Conservation (phyloP, 2,797 vertebrate species). For the Enteromius radiatus region DNA sequence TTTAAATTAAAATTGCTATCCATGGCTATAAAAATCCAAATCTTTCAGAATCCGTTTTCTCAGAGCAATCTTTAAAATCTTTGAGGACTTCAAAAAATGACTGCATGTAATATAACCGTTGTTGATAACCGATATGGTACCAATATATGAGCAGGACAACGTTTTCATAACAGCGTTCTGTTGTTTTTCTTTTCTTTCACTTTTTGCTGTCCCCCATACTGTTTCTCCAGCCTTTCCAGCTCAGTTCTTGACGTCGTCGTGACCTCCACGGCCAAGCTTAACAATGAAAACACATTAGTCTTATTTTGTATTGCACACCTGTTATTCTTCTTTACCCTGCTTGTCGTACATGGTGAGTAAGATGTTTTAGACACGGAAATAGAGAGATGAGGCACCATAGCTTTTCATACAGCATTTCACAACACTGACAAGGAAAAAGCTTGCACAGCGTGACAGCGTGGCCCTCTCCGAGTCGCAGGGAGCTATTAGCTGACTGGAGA, state of each 20-base stretch:
- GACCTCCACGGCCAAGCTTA: neutral
- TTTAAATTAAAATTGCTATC: neutral
- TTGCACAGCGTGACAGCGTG: neutral
- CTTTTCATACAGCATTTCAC: neutral
- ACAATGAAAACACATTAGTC: neutral
- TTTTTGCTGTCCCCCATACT: neutral
- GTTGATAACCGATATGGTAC: neutral
- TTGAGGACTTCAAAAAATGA: neutral
- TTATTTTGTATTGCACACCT: constrained; percentile 2
- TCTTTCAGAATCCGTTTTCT: neutral
- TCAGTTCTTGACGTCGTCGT: neutral
- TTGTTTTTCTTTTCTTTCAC: neutral
- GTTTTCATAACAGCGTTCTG: neutral
- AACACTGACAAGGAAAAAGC: constrained; percentile 23
- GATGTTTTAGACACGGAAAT: neutral
- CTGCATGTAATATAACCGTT: neutral
- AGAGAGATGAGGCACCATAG: neutral
- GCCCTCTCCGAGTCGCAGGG: constrained; percentile 1
- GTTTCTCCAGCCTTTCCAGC: neutral
- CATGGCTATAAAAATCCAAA: neutral
- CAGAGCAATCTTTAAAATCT: neutral
- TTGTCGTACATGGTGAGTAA: neutral
- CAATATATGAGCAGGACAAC: neutral
- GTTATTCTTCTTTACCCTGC: neutral
- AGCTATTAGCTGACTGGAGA: constrained; percentile 20